A percentile compares a stretch with the other conserved stretches of the same genome.
Conservation (phyloP, 2,113 vertebrate species). For the Melanerpes formicivorus region DNA sequence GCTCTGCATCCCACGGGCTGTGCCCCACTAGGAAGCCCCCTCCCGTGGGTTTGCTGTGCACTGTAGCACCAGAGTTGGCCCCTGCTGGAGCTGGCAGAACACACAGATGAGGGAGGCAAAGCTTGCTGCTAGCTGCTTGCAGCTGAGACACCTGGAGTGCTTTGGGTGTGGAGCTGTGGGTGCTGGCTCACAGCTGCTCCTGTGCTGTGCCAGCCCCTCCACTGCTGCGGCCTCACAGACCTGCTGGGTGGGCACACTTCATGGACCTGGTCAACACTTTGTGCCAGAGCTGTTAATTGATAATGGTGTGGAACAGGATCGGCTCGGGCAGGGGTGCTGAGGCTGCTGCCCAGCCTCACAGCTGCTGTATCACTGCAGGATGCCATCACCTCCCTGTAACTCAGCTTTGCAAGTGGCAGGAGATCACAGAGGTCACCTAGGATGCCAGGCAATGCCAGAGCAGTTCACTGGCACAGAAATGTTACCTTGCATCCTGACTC, state of each 20-base stretch:
- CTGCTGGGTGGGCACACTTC: not conserved
- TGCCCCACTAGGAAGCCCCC: not conserved
- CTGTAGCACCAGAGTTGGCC: fast-evolving
- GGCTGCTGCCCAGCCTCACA: not conserved
- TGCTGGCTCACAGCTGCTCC: not conserved
- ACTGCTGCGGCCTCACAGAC: not conserved
- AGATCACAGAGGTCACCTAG: not conserved
- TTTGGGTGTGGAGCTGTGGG: too few species aligned
- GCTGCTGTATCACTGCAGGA: not conserved
- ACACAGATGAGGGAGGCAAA: fast-evolving
- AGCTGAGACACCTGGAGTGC: not conserved
- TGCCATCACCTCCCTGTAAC: not conserved
- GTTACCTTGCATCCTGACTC: not conserved
- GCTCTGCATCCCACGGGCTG: not conserved
- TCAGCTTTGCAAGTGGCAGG: not conserved
- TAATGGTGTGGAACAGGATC: not conserved
- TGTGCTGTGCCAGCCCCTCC: not conserved
- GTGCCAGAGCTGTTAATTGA: not conserved
- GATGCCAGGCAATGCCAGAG: not conserved
- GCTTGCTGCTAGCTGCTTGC: not conserved
- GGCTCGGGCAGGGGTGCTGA: not conserved
- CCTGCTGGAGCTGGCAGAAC: not conserved
- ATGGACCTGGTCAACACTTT: not conserved
- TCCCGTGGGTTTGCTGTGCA: not conserved
- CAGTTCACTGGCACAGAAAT: not conserved